Evolutionary conservation across 2,888 invertebrate genomes (phyloP).

Genomic region (Drosophila nr. perissopoda): DNA sequence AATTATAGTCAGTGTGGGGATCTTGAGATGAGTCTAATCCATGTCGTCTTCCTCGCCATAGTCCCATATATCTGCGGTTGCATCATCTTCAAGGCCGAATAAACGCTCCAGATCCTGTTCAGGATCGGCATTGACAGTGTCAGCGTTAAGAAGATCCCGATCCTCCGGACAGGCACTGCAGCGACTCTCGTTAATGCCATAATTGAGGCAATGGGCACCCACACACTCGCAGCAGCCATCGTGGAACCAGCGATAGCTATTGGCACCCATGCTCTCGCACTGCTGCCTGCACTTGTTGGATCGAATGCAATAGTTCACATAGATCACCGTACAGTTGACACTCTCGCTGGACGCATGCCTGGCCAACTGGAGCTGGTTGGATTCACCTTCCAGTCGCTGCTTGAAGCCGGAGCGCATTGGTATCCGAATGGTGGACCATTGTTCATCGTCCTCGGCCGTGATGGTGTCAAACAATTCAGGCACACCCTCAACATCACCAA

Average conservation of each 20-base stretch:
- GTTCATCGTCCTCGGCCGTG: constrained; percentile 87
- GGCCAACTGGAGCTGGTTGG: neutral
- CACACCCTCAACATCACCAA: constrained; percentile 92
- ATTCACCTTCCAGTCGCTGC: constrained; percentile 44
- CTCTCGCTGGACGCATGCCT: constrained; percentile 34
- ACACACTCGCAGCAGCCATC: constrained; percentile 97
- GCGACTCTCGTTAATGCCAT: constrained; percentile 94
- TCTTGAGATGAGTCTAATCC: constrained; percentile 13
- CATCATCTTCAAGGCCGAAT: constrained; percentile 79
- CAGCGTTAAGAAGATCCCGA: constrained; percentile 82
- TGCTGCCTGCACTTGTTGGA: constrained; percentile 80
- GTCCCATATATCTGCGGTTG: constrained; percentile 86
- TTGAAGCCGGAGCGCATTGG: constrained; percentile 71
- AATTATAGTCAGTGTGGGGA: constrained; percentile 15
- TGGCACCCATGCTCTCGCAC: constrained; percentile 84
- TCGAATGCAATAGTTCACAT: constrained; percentile 79
- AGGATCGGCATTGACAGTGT: constrained; percentile 67
- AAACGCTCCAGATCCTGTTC: constrained; percentile 82
- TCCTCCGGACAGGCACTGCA: constrained; percentile 87
- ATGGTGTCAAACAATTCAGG: constrained; percentile 93
- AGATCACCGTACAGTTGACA: constrained; percentile 83
- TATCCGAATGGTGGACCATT: constrained; percentile 81
- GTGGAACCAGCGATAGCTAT: constrained; percentile 94
- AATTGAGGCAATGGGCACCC: constrained; percentile 93
- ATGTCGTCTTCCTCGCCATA: constrained; percentile 86